A percentile compares a stretch with the other conserved stretches of the same genome.
Evolutionary conservation across 2,797 vertebrate species (phyloP).

Genomic region (Nyctalus aviator): DNA sequence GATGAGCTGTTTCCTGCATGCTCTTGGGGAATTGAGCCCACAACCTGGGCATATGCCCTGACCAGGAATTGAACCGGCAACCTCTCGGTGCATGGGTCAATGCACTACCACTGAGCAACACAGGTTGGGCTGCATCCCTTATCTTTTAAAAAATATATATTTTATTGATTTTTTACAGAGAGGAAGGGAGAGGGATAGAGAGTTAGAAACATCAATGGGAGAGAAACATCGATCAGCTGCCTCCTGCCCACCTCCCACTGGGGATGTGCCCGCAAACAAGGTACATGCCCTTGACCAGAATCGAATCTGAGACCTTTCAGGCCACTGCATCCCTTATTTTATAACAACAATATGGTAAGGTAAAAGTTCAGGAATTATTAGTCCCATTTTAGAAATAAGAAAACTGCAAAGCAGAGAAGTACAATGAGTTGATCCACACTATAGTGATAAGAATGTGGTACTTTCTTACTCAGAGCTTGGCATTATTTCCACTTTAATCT

Average conservation of each 20-base stretch:
- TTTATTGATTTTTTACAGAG: no score
- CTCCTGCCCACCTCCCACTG: no score
- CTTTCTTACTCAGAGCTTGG: background rate
- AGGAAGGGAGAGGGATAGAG: no score
- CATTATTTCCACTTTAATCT: background rate
- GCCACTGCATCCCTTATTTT: background rate
- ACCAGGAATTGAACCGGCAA: background rate
- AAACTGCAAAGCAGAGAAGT: background rate
- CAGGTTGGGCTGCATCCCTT: background rate
- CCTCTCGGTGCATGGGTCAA: background rate
- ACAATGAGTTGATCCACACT: background rate
- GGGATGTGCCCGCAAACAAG: no score
- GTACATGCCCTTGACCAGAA: no score
- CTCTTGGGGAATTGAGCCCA: no score
- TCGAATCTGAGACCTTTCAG: no score
- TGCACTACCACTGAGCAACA: background rate
- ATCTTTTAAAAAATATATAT: background rate
- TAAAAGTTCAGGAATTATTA: constrained; percentile 6
- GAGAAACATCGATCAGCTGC: no score
- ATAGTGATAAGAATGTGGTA: background rate
- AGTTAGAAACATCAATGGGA: no score
- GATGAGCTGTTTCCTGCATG: no score
- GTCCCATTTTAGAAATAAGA: background rate
- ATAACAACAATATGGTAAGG: background rate
- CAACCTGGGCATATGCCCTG: no score